phyloP scores from a whole-genome alignment of 1,140 invertebrate genomes.

The Pentalonia nigronervosa region DNA sequence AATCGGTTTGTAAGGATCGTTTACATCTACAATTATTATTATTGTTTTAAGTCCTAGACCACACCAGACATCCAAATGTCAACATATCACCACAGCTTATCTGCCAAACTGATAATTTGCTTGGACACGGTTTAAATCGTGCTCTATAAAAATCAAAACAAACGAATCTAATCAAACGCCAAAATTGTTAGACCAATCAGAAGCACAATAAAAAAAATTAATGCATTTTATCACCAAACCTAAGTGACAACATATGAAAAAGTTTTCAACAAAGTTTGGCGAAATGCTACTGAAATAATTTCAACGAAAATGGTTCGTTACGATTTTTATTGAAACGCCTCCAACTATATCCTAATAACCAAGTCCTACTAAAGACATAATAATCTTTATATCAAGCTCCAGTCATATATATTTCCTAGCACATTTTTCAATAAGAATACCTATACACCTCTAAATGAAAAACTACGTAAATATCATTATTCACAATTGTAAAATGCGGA shows the following conservation, averaged over 20 bases:
- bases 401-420: background rate
- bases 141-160: background rate
- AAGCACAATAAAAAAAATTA: background rate
- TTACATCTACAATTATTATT: background rate
- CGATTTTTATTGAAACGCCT: background rate
- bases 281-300: background rate
- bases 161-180: constrained; percentile 7
- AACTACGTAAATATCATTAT: background rate
- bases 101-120: background rate
- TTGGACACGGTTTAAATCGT: background rate
- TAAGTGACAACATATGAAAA: background rate
- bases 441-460: background rate
- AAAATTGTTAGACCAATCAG: background rate
- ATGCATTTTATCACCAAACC: background rate
- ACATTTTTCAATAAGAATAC: background rate
- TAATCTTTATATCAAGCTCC: background rate
- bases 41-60: background rate
- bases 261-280: background rate
- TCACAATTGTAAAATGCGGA: background rate
- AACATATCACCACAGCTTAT: background rate
- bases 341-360: background rate
- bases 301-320: constrained; percentile 16
- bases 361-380: background rate
- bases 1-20: background rate
- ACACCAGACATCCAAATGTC: constrained; percentile 1